Percentiles rank a stretch among this genome's conserved stretches.
These are phyloP conservation scores for Aromia moschata DNA, from an alignment of 2,888 invertebrate species.

Conservation along the genomic window DNA sequence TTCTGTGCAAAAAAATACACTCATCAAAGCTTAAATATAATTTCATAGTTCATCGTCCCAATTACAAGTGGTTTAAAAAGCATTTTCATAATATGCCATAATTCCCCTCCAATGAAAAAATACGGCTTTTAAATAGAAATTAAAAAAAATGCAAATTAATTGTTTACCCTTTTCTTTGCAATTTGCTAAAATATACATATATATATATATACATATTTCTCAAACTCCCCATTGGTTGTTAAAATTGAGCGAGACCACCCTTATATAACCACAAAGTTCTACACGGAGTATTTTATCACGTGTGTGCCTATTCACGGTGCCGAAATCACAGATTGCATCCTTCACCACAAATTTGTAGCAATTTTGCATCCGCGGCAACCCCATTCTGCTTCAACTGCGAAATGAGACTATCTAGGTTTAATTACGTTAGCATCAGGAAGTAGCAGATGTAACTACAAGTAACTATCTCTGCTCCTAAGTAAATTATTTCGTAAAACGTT, in stretches of 20 bases:
- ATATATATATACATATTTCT: no score
- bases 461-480: slow-evolving; percentile 8
- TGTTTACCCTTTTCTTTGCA: no score
- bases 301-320: background rate
- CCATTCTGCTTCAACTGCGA: slow-evolving; percentile 3
- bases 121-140: no score
- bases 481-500: slow-evolving; percentile 17
- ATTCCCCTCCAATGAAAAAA: no score
- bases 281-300: background rate
- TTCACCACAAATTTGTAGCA: background rate
- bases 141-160: no score
- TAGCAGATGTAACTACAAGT: slow-evolving; percentile 20
- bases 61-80: no score
- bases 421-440: slow-evolving; percentile 19
- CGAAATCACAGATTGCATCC: slow-evolving; percentile 2
- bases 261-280: background rate
- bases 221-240: no score
- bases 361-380: slow-evolving; percentile 5
- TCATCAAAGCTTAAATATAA: no score
- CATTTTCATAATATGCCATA: no score
- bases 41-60: no score
- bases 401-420: slow-evolving; percentile 17
- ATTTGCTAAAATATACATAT: no score
- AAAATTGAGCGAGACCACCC: background rate
- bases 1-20: no score